Conservation (phyloP, 2,113 vertebrate genomes). For the Lutjanus erythropterus region DNA sequence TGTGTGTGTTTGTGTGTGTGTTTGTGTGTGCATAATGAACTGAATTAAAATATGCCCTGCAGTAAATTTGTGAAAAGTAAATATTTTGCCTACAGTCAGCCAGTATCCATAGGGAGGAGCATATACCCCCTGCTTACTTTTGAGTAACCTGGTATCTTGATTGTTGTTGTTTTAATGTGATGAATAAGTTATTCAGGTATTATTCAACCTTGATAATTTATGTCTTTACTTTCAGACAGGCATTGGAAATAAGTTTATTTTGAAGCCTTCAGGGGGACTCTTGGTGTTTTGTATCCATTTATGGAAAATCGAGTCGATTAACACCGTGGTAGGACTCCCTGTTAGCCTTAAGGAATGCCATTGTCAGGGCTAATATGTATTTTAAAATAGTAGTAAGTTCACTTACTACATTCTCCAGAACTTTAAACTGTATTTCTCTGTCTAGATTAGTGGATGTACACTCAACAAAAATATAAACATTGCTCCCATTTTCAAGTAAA, state of each 20-base stretch:
- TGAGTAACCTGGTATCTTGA: neutral
- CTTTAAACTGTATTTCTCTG: too few relatives aligned
- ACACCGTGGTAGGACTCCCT: neutral
- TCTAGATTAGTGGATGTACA: too few relatives aligned
- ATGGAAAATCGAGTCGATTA: neutral
- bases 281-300: neutral
- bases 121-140: neutral
- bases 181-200: neutral
- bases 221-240: neutral
- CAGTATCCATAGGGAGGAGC: neutral
- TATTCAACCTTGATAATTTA: neutral
- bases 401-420: too few relatives aligned
- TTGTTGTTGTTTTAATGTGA: neutral
- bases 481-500: too few relatives aligned
- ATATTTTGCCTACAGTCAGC: neutral
- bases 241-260: neutral
- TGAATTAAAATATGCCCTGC: neutral
- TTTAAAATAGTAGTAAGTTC: too few relatives aligned
- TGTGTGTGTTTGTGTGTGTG: constrained; percentile 15
- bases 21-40: constrained; percentile 15
- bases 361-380: neutral
- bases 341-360: neutral
- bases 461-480: too few relatives aligned
- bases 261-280: neutral
- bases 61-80: constrained; percentile 7